Conservation (phyloP, 2,113 vertebrate genomes). For the Cochlearius cochlearius region DNA sequence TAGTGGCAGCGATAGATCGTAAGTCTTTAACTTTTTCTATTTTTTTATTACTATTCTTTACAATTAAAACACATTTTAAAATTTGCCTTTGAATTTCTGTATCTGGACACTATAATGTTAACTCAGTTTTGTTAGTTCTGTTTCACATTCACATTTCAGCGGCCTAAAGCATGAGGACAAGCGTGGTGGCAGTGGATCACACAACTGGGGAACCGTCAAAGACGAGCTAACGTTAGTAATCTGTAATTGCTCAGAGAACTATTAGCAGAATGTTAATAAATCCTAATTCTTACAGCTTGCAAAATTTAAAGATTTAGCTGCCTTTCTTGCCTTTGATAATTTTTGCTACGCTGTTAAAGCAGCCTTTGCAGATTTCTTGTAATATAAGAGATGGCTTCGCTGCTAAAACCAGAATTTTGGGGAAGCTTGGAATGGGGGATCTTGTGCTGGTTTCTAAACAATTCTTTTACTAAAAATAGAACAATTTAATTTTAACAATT, state of each 20-base stretch:
- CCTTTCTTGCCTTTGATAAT: neutral
- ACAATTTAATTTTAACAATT: neutral
- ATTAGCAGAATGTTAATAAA: neutral
- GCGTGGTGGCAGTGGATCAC: slow-evolving; percentile 94
- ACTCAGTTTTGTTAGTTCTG: slow-evolving; percentile 90
- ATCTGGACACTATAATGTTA: slow-evolving; percentile 77
- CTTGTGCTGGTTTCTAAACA: neutral
- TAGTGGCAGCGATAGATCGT: slow-evolving; percentile 97
- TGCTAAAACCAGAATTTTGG: neutral
- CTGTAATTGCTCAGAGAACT: neutral
- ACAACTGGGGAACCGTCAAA: slow-evolving; percentile 99
- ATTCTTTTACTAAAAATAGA: neutral
- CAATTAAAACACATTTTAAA: neutral
- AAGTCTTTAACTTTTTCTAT: slow-evolving; percentile 71
- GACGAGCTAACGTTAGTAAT: slow-evolving; percentile 92
- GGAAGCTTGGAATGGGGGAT: neutral
- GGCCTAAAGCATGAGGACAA: slow-evolving; percentile 97
- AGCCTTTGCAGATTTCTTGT: neutral
- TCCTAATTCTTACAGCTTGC: neutral
- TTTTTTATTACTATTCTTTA: neutral
- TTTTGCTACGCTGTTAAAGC: neutral
- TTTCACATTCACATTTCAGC: slow-evolving; percentile 90
- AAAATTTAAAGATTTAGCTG: neutral
- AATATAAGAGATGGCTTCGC: accelerated
- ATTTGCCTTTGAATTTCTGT: slow-evolving; percentile 63